Conservation (phyloP, 2,113 vertebrate genomes). For the Willisornis vidua region DNA sequence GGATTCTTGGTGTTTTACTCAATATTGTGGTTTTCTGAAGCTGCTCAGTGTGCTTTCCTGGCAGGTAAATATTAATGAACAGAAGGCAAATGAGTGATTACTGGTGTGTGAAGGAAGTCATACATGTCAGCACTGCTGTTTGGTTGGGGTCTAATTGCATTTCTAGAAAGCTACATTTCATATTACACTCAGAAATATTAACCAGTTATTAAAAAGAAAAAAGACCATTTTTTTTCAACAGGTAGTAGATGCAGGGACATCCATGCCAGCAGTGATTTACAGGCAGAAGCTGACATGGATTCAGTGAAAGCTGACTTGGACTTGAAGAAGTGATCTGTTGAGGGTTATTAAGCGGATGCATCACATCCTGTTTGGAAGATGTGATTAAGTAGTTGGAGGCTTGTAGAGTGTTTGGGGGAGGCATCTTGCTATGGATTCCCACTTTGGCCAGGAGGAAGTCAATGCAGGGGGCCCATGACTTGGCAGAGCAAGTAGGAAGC, state of each 20-base stretch:
- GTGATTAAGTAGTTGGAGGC: not conserved
- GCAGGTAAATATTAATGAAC: not conserved
- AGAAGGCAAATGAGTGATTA: conserved; percentile 29
- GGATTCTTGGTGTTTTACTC: not conserved
- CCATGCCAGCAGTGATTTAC: not conserved
- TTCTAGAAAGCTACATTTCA: conserved; percentile 22
- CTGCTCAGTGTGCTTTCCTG: conserved; percentile 10
- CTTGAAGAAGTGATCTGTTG: not conserved
- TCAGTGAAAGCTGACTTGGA: not conserved
- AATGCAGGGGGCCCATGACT: accelerated
- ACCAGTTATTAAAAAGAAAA: not conserved
- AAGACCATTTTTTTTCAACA: not conserved
- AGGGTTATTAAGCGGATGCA: not conserved
- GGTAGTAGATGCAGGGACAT: not conserved
- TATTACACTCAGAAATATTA: not conserved
- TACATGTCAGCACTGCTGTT: not conserved
- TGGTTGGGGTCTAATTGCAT: not conserved
- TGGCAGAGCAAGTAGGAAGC: not conserved
- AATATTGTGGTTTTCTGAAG: not conserved
- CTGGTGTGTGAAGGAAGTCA: conserved; percentile 15
- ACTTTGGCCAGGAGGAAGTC: not conserved
- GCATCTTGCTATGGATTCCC: not conserved
- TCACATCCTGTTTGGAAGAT: not conserved
- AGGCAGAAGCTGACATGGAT: not conserved
- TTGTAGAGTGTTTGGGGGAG: not conserved